phyloP scores from a whole-genome alignment of 2,888 invertebrate genomes.

The Mesochorus sp. region DNA sequence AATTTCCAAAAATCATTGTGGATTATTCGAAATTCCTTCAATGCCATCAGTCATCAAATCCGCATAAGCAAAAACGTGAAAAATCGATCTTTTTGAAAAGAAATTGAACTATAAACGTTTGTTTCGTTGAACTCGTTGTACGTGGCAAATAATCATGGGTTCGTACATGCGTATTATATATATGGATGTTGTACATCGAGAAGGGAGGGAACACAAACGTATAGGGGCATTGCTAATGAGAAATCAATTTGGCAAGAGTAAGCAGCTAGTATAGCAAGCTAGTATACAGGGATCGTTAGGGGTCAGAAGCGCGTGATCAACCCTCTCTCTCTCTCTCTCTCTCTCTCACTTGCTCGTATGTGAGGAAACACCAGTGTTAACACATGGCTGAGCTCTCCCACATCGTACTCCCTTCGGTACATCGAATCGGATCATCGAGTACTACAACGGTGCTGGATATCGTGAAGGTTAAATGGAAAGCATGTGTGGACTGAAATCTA shows the following conservation, averaged over 20 bases:
- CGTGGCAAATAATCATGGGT: conserved; percentile 2
- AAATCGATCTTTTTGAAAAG: no score
- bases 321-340: conserved; percentile 23
- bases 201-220: conserved; percentile 13
- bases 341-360: conserved; percentile 5
- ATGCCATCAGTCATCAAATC: no score
- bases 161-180: neutral
- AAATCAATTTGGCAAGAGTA: conserved; percentile 61
- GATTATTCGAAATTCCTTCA: no score
- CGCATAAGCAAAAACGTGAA: no score
- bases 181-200: conserved; percentile 16
- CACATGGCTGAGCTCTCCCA: conserved; percentile 33
- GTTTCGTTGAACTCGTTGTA: conserved; percentile 7
- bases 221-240: conserved; percentile 53
- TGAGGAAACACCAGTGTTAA: conserved; percentile 50
- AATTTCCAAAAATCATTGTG: no score
- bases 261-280: conserved; percentile 49
- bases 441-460: conserved; percentile 23
- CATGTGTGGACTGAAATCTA: conserved; percentile 14
- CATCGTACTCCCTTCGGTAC: conserved; percentile 25
- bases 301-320: conserved; percentile 50
- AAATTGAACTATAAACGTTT: conserved; percentile 1
- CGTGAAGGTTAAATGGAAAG: conserved; percentile 5
- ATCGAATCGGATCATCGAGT: conserved; percentile 45
- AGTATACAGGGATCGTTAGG: conserved; percentile 53